Evolutionary conservation across 2,797 vertebrate genomes (phyloP), one percentile per base, ranked within the genome.

Genomic region (Odontamblyopus lacepedii): DNA sequence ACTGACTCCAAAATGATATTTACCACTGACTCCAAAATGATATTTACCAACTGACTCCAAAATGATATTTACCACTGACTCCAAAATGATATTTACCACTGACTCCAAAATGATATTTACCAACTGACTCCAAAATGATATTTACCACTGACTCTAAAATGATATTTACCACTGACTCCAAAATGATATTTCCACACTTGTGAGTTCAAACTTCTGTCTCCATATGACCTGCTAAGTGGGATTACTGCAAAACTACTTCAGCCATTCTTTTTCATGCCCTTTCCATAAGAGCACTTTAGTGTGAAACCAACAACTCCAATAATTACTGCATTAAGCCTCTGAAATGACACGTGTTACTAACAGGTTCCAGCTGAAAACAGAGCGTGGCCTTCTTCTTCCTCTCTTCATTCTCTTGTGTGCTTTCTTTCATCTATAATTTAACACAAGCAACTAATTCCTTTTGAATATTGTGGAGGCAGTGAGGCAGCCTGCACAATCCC

Each of bases 371-470:
- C 7, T 57, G n/a, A 80, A 69, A 59, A 19, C 11, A 56, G 3
- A n/a, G 44, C 61, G 23, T 48, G 61, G 27, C 23, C 56, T 60
- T 69, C 15, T 19, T 30, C 67, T 71, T 77, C 65, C 9, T 38
- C 35, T 78, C 76, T 81, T 79, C 73, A 85, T 84, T 85, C 74
- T 84, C 80, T 68, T 86, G 76, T 88, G 85, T 88, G 83, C 85
- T 87, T 87, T 84, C 85, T 87, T 87, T 84, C 78, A 88, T 88
- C 77, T 80, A 87, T 92, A 88, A 90, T 91, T 88, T 84, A 90
- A 84, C 88, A 87, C 85, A 91, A 88, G 84, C 87, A 86, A 81
- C 85, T 88, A 88, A 92, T 92, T 91, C 91, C 87, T 88, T 91
- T 87, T 88, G 82, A 92, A 87, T 85, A 90, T 88, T 84, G 89